Percentiles rank a stretch among this genome's conserved stretches.
phyloP scores from a whole-genome alignment of 2,797 vertebrate species.

The Gallinago stenura region DNA sequence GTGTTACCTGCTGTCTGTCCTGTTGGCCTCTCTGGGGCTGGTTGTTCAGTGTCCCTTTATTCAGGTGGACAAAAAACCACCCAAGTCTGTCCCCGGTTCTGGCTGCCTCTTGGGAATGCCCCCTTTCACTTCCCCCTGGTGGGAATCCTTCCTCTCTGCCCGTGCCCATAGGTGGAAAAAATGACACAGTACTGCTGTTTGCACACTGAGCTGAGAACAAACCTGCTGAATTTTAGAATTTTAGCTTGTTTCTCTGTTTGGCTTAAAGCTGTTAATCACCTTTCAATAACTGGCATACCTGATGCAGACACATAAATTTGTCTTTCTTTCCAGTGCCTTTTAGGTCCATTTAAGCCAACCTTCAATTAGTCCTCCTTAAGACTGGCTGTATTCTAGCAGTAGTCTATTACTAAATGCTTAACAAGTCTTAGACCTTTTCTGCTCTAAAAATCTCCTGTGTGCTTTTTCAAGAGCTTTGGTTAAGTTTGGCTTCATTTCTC shows the following conservation, averaged over 20 bases:
- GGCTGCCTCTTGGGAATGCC: background rate
- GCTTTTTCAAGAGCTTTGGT: background rate
- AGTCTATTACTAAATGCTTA: background rate
- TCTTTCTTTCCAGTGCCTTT: background rate
- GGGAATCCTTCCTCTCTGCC: background rate
- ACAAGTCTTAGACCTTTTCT: background rate
- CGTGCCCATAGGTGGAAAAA: background rate
- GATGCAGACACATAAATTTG: background rate
- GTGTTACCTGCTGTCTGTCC: background rate
- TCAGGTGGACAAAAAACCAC: background rate
- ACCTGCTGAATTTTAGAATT: background rate
- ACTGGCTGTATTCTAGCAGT: background rate
- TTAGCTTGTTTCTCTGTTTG: background rate
- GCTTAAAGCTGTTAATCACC: background rate
- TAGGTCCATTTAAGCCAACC: background rate
- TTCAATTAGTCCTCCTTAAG: background rate
- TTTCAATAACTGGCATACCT: background rate
- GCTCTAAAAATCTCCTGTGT: background rate
- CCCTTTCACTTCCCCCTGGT: accelerated
- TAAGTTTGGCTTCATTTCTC: background rate
- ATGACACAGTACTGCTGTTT: accelerated
- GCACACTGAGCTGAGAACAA: background rate
- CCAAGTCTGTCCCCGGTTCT: background rate
- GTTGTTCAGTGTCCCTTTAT: background rate
- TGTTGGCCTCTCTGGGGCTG: background rate